Conservation (phyloP, 2,888 invertebrate species). For the Metopia argyrocephala region DNA sequence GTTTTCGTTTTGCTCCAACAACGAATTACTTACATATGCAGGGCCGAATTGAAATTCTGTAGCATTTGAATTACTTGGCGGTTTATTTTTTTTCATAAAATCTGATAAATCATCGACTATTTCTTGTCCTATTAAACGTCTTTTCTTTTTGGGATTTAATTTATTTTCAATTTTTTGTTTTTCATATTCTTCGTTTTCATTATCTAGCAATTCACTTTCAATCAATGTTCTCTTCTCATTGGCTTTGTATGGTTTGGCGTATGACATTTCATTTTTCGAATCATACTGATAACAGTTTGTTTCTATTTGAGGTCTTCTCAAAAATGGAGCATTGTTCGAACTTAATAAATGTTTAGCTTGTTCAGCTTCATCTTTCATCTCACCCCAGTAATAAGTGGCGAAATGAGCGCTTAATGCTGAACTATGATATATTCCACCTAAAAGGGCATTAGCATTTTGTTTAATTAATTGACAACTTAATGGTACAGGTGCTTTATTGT, state of each 20-base stretch:
- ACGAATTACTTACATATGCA: background rate
- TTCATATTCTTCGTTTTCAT: constrained; percentile 36
- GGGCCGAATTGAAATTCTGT: constrained; percentile 54
- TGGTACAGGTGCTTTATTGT: constrained; percentile 69
- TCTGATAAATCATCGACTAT: constrained; percentile 62
- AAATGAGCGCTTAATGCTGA: constrained; percentile 74
- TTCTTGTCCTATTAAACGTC: constrained; percentile 63
- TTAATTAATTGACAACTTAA: constrained; percentile 75
- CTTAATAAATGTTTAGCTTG: constrained; percentile 64
- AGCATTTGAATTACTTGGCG: constrained; percentile 31
- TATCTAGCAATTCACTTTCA: constrained; percentile 51
- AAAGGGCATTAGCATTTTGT: constrained; percentile 71
- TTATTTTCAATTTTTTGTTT: constrained; percentile 50
- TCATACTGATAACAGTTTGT: constrained; percentile 60
- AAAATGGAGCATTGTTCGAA: constrained; percentile 73
- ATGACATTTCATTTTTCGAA: constrained; percentile 66
- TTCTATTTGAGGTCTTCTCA: constrained; percentile 71
- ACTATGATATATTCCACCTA: constrained; percentile 74
- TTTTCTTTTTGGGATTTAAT: constrained; percentile 65
- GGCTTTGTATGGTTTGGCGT: constrained; percentile 69
- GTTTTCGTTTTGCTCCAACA: background rate
- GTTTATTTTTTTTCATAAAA: constrained; percentile 61
- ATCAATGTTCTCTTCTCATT: constrained; percentile 69
- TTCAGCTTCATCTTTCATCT: constrained; percentile 52
- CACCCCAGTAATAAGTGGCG: constrained; percentile 72